Percentiles rank a stretch among this genome's conserved stretches.
These are phyloP conservation scores for Gryllus bimaculatus DNA, from an alignment of 1,140 invertebrate species.

Conservation along the genomic window DNA sequence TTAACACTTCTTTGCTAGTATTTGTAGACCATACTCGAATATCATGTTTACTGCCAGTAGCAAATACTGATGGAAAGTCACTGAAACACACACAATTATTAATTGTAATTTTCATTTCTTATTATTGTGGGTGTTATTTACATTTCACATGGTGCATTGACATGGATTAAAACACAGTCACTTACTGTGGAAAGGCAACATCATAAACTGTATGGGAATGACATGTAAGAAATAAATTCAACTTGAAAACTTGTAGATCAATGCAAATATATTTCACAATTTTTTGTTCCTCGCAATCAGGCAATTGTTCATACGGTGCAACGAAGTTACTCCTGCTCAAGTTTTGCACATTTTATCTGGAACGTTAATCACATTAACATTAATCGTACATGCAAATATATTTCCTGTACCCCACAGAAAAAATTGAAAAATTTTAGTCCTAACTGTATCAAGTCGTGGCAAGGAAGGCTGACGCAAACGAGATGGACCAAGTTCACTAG, in stretches of 20 bases:
- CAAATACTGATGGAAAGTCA: constrained; percentile 71
- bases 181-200: constrained; percentile 73
- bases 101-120: constrained; percentile 10
- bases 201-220: constrained; percentile 71
- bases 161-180: background rate
- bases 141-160: background rate
- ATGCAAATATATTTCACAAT: constrained; percentile 77
- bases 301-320: constrained; percentile 45
- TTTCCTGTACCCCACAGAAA: background rate
- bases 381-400: background rate
- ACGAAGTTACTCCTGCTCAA: constrained; percentile 55
- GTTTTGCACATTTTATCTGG: constrained; percentile 45
- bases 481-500: background rate
- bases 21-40: constrained; percentile 74
- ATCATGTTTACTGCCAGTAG: constrained; percentile 71
- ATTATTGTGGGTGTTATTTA: too few species aligned
- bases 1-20: constrained; percentile 65
- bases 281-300: constrained; percentile 61
- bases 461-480: background rate
- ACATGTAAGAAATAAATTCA: constrained; percentile 65
- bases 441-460: background rate
- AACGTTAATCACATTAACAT: constrained; percentile 25
- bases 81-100: constrained; percentile 34
- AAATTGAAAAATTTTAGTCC: background rate
- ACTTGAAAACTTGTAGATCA: constrained; percentile 53